A percentile compares a stretch with the other conserved stretches of the same genome.
Conservation (phyloP, 92 coral and sea anemone genomes). For the Bergia sp. region DNA sequence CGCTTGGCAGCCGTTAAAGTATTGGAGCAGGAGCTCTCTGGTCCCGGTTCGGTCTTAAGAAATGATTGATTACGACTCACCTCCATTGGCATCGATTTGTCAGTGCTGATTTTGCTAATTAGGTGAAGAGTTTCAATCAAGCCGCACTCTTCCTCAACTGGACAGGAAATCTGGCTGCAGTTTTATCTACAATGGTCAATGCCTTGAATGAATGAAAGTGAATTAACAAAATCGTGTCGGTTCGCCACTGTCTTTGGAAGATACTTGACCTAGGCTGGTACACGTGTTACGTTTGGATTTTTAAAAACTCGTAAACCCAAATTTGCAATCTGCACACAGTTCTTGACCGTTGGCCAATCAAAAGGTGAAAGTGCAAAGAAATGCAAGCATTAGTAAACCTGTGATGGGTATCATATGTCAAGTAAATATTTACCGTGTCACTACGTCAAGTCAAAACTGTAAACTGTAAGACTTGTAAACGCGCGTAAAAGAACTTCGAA, state of each 20-base stretch:
- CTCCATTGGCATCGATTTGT: constrained; percentile 3
- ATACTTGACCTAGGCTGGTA: not conserved
- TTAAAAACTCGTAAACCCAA: not conserved
- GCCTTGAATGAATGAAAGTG: too few relatives aligned
- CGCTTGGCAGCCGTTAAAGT: not conserved
- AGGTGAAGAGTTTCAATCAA: constrained; percentile 15
- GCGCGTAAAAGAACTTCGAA: too few relatives aligned
- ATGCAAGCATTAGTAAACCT: not conserved
- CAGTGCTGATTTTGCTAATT: constrained; percentile 22
- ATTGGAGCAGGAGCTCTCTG: not conserved
- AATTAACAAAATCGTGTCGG: not conserved
- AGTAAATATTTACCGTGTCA: constrained; percentile 33
- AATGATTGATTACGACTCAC: not conserved
- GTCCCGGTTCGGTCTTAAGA: not conserved
- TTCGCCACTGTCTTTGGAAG: not conserved
- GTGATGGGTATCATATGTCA: constrained; percentile 17
- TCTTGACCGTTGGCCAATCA: not conserved
- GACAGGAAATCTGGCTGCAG: not conserved
- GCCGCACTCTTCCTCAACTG: not conserved
- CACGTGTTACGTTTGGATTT: not conserved
- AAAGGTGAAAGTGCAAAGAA: constrained; percentile 28
- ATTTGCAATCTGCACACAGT: not conserved
- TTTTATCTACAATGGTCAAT: too few relatives aligned
- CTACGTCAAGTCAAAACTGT: not conserved
- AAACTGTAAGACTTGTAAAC: too few relatives aligned